phyloP scores from a whole-genome alignment of 2,113 vertebrate species.

The Dicerorhinus sumatrensis region DNA sequence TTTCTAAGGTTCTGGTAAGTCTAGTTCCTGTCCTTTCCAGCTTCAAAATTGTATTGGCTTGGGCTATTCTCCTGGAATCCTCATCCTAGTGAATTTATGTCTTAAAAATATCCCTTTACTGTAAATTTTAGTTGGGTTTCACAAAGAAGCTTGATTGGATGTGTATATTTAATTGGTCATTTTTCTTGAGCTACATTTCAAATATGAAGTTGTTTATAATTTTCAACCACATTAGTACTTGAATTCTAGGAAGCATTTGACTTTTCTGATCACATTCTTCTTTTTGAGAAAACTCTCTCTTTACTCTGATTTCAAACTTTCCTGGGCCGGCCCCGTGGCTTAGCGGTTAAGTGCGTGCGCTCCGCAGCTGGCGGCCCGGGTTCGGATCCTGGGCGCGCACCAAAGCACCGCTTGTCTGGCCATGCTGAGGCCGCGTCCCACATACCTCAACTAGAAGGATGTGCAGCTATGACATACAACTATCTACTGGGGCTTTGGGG shows the following conservation, averaged over 20 bases:
- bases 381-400: too few species aligned
- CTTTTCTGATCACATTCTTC: background rate
- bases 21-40: background rate
- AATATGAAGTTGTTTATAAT: background rate
- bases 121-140: background rate
- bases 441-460: too few species aligned
- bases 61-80: background rate
- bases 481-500: too few species aligned
- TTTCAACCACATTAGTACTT: background rate
- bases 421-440: too few species aligned
- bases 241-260: background rate
- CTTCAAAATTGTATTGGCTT: background rate
- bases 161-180: background rate
- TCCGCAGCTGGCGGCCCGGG: too few species aligned
- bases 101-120: background rate
- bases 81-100: background rate
- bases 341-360: too few species aligned
- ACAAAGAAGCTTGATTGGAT: background rate
- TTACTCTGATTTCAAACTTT: background rate
- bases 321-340: too few species aligned
- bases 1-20: background rate
- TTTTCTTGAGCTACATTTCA: background rate
- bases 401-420: too few species aligned
- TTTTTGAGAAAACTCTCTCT: background rate
- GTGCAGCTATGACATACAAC: too few species aligned